Percentiles rank a stretch among this genome's conserved stretches.
Conservation (phyloP, 2,113 vertebrate species). For the Catharus fuscescens region DNA sequence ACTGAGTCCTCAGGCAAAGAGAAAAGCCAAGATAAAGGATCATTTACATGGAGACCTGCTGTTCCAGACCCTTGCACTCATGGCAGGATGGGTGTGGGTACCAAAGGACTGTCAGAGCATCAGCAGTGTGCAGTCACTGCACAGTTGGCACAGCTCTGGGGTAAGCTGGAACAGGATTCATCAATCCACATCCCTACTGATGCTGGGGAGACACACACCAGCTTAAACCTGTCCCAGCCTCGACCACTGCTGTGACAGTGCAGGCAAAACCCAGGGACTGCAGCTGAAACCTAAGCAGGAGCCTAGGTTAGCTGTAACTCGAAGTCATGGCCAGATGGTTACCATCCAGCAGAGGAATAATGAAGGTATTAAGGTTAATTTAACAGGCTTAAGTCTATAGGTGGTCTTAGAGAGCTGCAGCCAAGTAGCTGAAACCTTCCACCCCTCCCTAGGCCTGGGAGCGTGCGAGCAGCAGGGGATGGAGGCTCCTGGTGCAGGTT, state of each 20-base stretch:
- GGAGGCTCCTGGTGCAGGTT: background rate
- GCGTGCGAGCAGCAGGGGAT: background rate
- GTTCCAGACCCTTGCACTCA: background rate
- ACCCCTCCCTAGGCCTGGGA: background rate
- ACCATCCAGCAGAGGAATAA: constrained; percentile 49
- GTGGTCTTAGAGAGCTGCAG: constrained; percentile 40
- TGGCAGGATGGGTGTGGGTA: background rate
- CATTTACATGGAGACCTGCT: background rate
- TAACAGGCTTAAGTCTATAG: constrained; percentile 58
- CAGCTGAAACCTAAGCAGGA: constrained; percentile 28
- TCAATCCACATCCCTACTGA: background rate
- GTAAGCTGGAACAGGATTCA: background rate
- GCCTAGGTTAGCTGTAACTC: background rate
- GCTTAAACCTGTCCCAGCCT: background rate
- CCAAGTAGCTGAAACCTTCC: constrained; percentile 31
- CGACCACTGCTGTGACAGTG: background rate
- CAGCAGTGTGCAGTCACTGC: background rate
- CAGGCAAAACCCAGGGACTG: background rate
- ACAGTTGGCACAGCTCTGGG: background rate
- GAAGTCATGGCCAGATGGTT: constrained; percentile 45
- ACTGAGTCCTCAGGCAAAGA: background rate
- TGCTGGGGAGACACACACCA: background rate
- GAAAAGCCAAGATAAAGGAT: background rate
- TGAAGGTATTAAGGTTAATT: constrained; percentile 57
- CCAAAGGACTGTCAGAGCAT: background rate